Evolutionary conservation across 2,888 invertebrate genomes (phyloP).

Genomic region (Limnephilus auricula): DNA sequence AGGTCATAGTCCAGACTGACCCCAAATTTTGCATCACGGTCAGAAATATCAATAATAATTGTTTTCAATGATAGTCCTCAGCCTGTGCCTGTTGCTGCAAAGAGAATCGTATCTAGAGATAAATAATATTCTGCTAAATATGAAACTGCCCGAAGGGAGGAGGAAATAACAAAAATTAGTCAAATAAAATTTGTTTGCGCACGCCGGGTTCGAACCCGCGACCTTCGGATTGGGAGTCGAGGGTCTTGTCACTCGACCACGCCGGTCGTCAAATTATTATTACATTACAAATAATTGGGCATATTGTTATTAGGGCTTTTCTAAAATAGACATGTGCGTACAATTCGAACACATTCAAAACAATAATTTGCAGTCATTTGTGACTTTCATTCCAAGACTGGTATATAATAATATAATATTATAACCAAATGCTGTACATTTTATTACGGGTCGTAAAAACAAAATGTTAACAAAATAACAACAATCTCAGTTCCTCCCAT

Average conservation of each 20-base stretch:
- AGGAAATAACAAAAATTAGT: too few relatives aligned
- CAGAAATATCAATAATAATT: too few relatives aligned
- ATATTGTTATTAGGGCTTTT: too few relatives aligned
- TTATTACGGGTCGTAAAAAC: background rate
- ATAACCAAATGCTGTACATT: background rate
- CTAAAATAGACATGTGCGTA: too few relatives aligned
- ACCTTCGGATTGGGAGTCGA: too few relatives aligned
- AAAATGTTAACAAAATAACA: background rate
- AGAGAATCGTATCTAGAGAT: background rate
- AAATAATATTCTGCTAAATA: background rate
- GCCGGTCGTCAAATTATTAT: too few relatives aligned
- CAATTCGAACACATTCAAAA: background rate
- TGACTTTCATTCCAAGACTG: background rate
- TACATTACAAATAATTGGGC: too few relatives aligned
- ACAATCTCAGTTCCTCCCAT: background rate
- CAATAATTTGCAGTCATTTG: background rate
- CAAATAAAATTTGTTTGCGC: too few relatives aligned
- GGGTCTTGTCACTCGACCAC: too few relatives aligned
- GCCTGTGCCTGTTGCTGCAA: background rate
- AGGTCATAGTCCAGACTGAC: background rate
- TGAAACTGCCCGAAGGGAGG: background rate
- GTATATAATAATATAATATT: background rate
- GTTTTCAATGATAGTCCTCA: background rate
- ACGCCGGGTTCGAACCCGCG: too few relatives aligned
- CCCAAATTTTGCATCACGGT: too few relatives aligned